phyloP scores from a whole-genome alignment of 1,140 invertebrate genomes.

The Drosophila rhopaloa region DNA sequence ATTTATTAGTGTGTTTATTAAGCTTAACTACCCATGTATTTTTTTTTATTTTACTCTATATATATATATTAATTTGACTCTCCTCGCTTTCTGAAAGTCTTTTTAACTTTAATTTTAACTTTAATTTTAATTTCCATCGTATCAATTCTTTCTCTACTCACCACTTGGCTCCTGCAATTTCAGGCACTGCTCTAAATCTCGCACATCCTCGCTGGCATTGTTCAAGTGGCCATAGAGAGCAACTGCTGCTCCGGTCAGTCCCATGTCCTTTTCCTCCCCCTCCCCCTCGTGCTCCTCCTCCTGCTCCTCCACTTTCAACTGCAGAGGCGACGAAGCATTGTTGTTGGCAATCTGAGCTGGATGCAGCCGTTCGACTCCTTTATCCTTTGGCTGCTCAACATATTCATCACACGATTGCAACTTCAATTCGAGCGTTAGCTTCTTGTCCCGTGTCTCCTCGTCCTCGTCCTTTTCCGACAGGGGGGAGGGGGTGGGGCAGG shows the following conservation, averaged over 20 bases:
- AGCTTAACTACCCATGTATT: no score
- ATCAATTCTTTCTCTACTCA: slow-evolving; percentile 36
- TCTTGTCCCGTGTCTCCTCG: slow-evolving; percentile 35
- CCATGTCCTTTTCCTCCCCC: slow-evolving; percentile 5
- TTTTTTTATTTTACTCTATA: no score
- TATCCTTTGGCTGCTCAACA: slow-evolving; percentile 57
- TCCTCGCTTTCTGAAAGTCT: neutral
- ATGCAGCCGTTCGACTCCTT: slow-evolving; percentile 20
- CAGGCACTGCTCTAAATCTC: slow-evolving; percentile 62
- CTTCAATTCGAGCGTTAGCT: slow-evolving; percentile 59
- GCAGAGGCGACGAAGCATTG: slow-evolving; percentile 61
- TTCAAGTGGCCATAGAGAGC: slow-evolving; percentile 57
- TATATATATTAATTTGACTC: neutral
- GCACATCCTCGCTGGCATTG: slow-evolving; percentile 67
- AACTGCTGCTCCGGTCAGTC: slow-evolving; percentile 45
- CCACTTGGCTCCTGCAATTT: slow-evolving; percentile 64
- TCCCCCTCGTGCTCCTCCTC: slow-evolving; percentile 4
- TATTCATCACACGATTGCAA: slow-evolving; percentile 68
- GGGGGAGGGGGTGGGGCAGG: slow-evolving; percentile 17
- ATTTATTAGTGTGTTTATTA: no score
- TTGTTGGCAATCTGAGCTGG: slow-evolving; percentile 51
- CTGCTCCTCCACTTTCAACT: slow-evolving; percentile 57
- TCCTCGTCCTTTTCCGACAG: slow-evolving; percentile 10
- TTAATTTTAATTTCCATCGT: slow-evolving; percentile 30
- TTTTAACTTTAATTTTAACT: slow-evolving; percentile 31